Percentiles rank a stretch among this genome's conserved stretches.
phyloP scores from a whole-genome alignment of 2,113 vertebrate species.

The Carassius auratus region DNA sequence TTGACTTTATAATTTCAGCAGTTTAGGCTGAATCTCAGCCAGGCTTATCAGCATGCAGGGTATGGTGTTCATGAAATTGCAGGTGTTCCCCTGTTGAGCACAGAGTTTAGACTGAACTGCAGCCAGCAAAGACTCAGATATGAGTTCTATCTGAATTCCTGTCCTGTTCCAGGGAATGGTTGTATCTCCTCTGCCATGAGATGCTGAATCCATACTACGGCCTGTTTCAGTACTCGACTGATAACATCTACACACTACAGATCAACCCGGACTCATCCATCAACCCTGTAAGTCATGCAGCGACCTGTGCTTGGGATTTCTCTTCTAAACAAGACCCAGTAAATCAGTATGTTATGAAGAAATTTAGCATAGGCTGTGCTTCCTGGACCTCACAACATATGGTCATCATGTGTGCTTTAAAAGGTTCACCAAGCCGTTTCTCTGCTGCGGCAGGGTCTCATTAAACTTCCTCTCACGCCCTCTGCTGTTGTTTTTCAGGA shows the following conservation, averaged over 20 bases:
- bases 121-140: background rate
- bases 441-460: background rate
- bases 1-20: background rate
- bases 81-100: conserved; percentile 4
- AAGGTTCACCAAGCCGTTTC: background rate
- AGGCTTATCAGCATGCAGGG: background rate
- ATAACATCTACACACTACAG: conserved; percentile 97
- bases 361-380: background rate
- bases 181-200: conserved; percentile 94
- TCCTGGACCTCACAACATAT: background rate
- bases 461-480: background rate
- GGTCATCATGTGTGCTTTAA: background rate
- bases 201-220: conserved; percentile 98
- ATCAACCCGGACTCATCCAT: conserved; percentile 97
- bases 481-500: conserved; percentile 77
- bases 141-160: conserved; percentile 4
- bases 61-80: background rate
- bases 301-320: background rate
- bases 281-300: conserved; percentile 87
- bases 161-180: conserved; percentile 83
- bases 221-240: conserved; percentile 97
- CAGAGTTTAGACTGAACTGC: conserved; percentile 28
- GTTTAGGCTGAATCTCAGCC: conserved; percentile 20
- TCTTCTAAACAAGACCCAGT: background rate
- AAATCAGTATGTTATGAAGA: background rate